phyloP scores from a whole-genome alignment of 2,888 invertebrate species.

The Volucella zonaria region DNA sequence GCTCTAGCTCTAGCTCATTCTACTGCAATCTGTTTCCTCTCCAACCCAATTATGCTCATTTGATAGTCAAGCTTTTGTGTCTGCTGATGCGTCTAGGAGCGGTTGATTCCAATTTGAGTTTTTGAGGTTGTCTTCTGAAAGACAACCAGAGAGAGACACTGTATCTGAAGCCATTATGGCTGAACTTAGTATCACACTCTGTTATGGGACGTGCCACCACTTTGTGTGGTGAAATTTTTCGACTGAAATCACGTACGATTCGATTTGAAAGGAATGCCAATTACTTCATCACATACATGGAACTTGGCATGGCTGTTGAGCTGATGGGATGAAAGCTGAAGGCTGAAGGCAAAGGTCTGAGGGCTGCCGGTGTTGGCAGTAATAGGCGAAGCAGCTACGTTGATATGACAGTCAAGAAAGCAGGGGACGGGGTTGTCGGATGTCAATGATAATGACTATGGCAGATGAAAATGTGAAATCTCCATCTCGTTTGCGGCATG shows the following conservation, averaged over 20 bases:
- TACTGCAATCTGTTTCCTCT: not conserved
- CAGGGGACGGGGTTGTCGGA: slow-evolving; percentile 17
- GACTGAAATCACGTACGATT: slow-evolving; percentile 67
- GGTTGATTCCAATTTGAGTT: slow-evolving; percentile 64
- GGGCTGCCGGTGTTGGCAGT: not conserved
- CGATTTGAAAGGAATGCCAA: slow-evolving; percentile 70
- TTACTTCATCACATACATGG: slow-evolving; percentile 62
- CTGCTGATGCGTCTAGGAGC: slow-evolving; percentile 59
- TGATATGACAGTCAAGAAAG: not conserved
- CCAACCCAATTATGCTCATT: slow-evolving; percentile 56
- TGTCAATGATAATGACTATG: slow-evolving; percentile 64
- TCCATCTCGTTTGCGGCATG: slow-evolving; percentile 50
- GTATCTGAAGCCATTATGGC: slow-evolving; percentile 12
- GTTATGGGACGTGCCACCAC: slow-evolving; percentile 47
- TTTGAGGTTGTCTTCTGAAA: slow-evolving; percentile 36
- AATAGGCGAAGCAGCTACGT: not conserved
- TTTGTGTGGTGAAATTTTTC: slow-evolving; percentile 50
- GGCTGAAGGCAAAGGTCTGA: not conserved
- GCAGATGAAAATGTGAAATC: slow-evolving; percentile 62
- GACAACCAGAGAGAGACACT: slow-evolving; percentile 4
- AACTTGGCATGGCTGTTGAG: slow-evolving; percentile 1
- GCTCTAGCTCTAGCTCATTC: not conserved
- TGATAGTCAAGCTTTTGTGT: slow-evolving; percentile 62
- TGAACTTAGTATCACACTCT: slow-evolving; percentile 47
- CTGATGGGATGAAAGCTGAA: not conserved